These are phyloP conservation scores for Limenitis camilla DNA, from an alignment of 2,888 invertebrate genomes.

Conservation along the genomic window DNA sequence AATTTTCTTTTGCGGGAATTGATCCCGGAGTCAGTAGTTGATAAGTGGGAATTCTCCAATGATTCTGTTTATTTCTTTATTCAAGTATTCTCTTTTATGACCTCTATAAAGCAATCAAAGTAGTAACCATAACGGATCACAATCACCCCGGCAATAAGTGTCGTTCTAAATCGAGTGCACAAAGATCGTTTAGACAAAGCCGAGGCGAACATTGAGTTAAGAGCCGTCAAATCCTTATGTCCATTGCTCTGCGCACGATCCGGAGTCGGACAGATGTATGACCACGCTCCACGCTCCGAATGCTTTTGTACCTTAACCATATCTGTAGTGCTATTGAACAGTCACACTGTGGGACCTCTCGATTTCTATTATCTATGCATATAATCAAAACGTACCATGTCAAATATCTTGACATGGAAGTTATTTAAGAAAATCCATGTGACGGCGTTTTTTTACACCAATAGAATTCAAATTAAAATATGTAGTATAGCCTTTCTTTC, in stretches of 20 bases:
- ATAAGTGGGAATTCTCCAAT: neutral
- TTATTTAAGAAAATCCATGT: no score
- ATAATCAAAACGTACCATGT: no score
- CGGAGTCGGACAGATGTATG: slow-evolving; percentile 62
- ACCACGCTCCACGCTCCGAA: slow-evolving; percentile 24
- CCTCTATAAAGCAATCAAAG: slow-evolving; percentile 9
- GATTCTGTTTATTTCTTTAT: neutral
- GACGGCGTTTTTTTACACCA: no score
- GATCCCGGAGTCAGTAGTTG: no score
- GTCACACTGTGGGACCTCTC: slow-evolving; percentile 20
- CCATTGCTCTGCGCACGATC: slow-evolving; percentile 62
- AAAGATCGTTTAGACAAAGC: slow-evolving; percentile 58
- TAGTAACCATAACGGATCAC: slow-evolving; percentile 16
- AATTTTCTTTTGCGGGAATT: no score
- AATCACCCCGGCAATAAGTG: slow-evolving; percentile 18
- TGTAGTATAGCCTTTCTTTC: no score
- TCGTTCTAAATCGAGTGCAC: slow-evolving; percentile 25
- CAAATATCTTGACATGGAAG: no score
- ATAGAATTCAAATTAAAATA: no score
- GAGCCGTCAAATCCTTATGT: slow-evolving; percentile 59
- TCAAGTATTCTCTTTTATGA: neutral
- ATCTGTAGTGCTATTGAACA: slow-evolving; percentile 48
- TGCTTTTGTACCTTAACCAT: slow-evolving; percentile 30
- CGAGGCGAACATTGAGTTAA: slow-evolving; percentile 49
- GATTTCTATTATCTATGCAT: no score